These are phyloP conservation scores for Ichneumoninae sp. DNA, from an alignment of 2,888 invertebrate genomes.

Conservation along the genomic window DNA sequence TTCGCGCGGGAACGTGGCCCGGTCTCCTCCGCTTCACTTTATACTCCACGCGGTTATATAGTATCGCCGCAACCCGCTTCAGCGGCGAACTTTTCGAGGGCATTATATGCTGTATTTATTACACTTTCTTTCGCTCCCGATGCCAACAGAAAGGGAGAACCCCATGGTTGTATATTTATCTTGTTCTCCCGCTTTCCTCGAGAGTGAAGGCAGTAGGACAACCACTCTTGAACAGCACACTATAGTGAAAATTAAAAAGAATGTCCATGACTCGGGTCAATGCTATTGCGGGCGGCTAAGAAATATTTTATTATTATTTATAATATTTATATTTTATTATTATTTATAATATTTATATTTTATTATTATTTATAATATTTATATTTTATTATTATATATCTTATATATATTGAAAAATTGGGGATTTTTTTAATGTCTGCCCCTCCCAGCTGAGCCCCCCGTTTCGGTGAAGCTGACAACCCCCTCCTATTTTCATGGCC, in stretches of 20 bases:
- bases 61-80: constrained; percentile 22
- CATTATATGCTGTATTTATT: constrained; percentile 76
- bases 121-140: constrained; percentile 78
- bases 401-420: no score
- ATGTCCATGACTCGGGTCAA: no score
- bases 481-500: no score
- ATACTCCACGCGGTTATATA: constrained; percentile 2
- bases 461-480: no score
- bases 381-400: no score
- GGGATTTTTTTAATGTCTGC: no score
- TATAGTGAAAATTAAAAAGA: background rate
- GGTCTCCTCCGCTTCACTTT: constrained; percentile 8
- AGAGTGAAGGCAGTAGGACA: background rate
- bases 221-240: background rate
- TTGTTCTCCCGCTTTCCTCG: constrained; percentile 18
- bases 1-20: constrained; percentile 47
- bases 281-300: no score
- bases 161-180: constrained; percentile 42
- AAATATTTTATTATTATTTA: no score
- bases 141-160: constrained; percentile 78
- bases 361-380: no score
- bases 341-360: no score
- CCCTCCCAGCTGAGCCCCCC: no score
- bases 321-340: no score
- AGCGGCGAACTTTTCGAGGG: constrained; percentile 70